phyloP scores from a whole-genome alignment of 2,888 invertebrate genomes.

The Rhingia campestris region DNA sequence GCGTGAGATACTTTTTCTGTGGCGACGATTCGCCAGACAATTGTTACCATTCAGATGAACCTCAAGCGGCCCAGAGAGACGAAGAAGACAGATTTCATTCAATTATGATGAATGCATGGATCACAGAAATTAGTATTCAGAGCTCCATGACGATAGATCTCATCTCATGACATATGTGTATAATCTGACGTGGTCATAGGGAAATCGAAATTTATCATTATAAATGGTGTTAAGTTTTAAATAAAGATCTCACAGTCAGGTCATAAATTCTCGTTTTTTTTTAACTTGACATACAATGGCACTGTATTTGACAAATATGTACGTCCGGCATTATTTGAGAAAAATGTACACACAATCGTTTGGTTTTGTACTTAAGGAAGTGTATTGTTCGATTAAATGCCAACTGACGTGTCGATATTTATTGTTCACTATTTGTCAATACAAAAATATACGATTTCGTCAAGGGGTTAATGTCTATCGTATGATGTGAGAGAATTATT shows the following conservation, averaged over 20 bases:
- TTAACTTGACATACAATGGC: slow-evolving; percentile 53
- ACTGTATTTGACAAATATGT: slow-evolving; percentile 20
- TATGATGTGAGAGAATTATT: neutral
- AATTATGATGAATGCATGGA: slow-evolving; percentile 65
- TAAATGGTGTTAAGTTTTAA: slow-evolving; percentile 73
- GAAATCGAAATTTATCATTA: slow-evolving; percentile 72
- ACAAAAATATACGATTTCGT: slow-evolving; percentile 10
- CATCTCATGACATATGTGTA: slow-evolving; percentile 63
- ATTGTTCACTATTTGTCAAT: slow-evolving; percentile 46
- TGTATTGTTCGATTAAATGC: slow-evolving; percentile 70
- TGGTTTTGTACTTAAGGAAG: slow-evolving; percentile 62
- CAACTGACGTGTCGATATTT: slow-evolving; percentile 38
- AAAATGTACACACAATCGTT: slow-evolving; percentile 43
- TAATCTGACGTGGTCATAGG: slow-evolving; percentile 64
- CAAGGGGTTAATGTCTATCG: slow-evolving; percentile 27
- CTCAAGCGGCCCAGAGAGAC: slow-evolving; percentile 16
- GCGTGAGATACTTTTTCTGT: slow-evolving; percentile 69
- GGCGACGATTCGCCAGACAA: slow-evolving; percentile 56
- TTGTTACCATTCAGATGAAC: slow-evolving; percentile 57
- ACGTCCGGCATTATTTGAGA: slow-evolving; percentile 52
- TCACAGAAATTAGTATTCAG: slow-evolving; percentile 68
- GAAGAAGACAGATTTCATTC: slow-evolving; percentile 49
- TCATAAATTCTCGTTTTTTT: slow-evolving; percentile 64
- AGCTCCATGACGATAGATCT: slow-evolving; percentile 64
- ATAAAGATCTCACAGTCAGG: slow-evolving; percentile 70